phyloP scores from a whole-genome alignment of 35 echinoderm and acorn worm species.

The Apostichopus californicus region DNA sequence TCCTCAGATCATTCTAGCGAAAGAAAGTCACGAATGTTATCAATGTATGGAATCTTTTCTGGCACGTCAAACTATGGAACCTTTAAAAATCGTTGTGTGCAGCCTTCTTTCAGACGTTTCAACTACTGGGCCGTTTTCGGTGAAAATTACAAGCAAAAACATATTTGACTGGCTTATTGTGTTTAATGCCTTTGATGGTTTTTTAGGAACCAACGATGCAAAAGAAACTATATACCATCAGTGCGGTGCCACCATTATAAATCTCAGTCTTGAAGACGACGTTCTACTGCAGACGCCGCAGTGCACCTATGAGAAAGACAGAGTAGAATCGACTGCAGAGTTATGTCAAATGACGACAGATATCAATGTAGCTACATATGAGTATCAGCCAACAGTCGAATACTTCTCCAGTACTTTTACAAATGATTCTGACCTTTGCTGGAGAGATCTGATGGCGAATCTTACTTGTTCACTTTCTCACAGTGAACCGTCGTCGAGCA shows the following conservation, averaged over 20 bases:
- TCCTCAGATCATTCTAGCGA: neutral
- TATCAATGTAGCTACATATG: neutral
- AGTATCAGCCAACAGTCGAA: neutral
- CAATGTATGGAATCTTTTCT: neutral
- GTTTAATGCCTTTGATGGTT: neutral
- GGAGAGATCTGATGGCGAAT: neutral
- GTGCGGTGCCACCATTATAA: neutral
- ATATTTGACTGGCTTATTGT: neutral
- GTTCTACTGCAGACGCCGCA: neutral
- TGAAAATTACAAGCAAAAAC: neutral
- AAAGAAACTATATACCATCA: neutral
- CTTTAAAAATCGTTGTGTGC: neutral
- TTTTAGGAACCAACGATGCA: neutral
- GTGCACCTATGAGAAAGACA: neutral
- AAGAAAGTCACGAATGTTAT: neutral
- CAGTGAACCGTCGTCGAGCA: neutral
- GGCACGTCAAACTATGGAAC: neutral
- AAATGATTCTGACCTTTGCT: neutral
- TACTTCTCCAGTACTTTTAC: neutral
- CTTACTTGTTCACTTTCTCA: neutral
- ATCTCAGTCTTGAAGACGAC: neutral
- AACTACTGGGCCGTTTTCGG: neutral
- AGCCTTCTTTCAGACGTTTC: neutral
- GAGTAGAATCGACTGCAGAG: neutral
- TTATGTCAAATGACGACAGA: neutral